phyloP scores from a whole-genome alignment of 2,113 vertebrate species.

The Hymenochirus boettgeri region DNA sequence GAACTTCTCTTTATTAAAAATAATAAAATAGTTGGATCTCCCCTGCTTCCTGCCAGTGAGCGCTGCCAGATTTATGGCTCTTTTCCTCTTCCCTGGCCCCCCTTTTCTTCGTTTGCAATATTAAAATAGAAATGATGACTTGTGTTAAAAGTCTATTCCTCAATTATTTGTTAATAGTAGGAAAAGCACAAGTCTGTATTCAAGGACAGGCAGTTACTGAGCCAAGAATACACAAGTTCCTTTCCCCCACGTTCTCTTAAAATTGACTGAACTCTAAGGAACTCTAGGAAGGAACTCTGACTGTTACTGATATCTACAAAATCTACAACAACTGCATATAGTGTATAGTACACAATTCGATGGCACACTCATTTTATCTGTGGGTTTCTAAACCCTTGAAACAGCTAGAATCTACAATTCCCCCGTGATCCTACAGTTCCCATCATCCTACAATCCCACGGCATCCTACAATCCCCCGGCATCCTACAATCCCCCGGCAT shows the following conservation, averaged over 20 bases:
- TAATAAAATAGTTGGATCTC: slow-evolving; percentile 34
- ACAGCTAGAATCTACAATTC: no score
- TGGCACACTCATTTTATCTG: no score
- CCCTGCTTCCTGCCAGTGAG: slow-evolving; percentile 23
- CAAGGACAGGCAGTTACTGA: slow-evolving; percentile 31
- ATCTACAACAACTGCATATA: no score
- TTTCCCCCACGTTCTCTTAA: slow-evolving; percentile 8
- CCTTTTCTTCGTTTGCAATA: slow-evolving; percentile 15
- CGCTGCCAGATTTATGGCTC: slow-evolving; percentile 10
- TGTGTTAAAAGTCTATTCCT: slow-evolving; percentile 32
- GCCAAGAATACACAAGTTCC: slow-evolving; percentile 22
- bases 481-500: no score
- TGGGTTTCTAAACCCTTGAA: no score
- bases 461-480: no score
- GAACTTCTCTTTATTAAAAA: slow-evolving; percentile 38
- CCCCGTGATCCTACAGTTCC: no score
- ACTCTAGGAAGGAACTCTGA: slow-evolving; percentile 3
- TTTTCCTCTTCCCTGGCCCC: not conserved
- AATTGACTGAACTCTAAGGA: not conserved
- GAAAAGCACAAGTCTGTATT: slow-evolving; percentile 4
- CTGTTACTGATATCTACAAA: not conserved
- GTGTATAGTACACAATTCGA: no score
- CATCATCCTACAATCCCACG: no score
- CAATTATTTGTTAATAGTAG: not conserved
- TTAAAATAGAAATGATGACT: slow-evolving; percentile 19